Evolutionary conservation across 2,888 invertebrate species (phyloP).

Genomic region (Operophtera brumata): DNA sequence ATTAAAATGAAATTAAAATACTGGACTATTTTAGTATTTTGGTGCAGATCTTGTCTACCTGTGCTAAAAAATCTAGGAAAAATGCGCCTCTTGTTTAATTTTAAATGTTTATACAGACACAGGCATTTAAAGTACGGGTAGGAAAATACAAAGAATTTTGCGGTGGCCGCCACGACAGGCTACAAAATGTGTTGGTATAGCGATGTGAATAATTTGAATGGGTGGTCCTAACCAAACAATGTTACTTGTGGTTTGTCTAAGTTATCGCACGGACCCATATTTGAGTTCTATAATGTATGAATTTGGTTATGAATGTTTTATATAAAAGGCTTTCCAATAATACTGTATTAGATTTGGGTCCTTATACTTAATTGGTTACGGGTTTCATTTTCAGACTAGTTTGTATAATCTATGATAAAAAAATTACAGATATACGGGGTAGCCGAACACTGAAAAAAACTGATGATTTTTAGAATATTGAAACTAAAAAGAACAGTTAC

Average conservation of each 20-base stretch:
- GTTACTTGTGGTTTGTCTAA: constrained; percentile 46
- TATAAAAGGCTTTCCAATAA: constrained; percentile 32
- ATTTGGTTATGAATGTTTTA: constrained; percentile 35
- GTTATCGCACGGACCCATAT: constrained; percentile 51
- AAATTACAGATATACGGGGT: too few species aligned
- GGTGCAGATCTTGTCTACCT: too few species aligned
- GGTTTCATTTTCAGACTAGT: constrained; percentile 11
- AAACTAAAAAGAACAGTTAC: too few species aligned
- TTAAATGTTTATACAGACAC: constrained; percentile 25
- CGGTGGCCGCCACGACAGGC: constrained; percentile 53
- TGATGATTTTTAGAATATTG: too few species aligned
- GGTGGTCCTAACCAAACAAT: constrained; percentile 61
- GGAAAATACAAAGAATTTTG: constrained; percentile 52
- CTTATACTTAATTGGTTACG: constrained; percentile 3
- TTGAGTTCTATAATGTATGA: constrained; percentile 46
- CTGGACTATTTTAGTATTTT: too few species aligned
- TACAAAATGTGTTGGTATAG: constrained; percentile 60
- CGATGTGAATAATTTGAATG: constrained; percentile 64
- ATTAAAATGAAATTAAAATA: too few species aligned
- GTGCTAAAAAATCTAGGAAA: too few species aligned
- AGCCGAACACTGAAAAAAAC: too few species aligned
- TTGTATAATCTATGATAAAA: too few species aligned
- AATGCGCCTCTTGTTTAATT: too few species aligned
- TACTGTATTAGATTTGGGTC: constrained; percentile 14
- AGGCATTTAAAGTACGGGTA: constrained; percentile 34